These are phyloP conservation scores for Epizoanthus scotinus DNA, from an alignment of 92 coral and sea anemone genomes.

Conservation along the genomic window DNA sequence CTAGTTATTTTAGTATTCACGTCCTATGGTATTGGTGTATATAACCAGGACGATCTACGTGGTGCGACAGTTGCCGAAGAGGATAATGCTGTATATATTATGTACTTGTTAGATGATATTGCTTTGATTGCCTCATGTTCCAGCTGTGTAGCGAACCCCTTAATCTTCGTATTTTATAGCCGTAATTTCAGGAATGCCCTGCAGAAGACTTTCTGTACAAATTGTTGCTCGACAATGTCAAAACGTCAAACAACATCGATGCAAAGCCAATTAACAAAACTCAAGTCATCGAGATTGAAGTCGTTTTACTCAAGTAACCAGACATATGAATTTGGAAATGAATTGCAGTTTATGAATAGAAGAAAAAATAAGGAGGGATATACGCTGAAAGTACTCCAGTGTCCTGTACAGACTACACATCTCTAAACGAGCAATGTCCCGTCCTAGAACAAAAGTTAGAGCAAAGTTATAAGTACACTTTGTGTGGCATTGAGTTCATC, in stretches of 20 bases:
- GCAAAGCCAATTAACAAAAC: not conserved
- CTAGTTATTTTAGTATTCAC: slow-evolving; percentile 20
- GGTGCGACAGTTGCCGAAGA: not conserved
- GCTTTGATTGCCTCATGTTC: slow-evolving; percentile 37
- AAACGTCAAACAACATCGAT: not conserved
- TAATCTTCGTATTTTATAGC: slow-evolving; percentile 50
- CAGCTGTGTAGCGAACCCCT: slow-evolving; percentile 54
- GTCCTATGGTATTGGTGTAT: slow-evolving; percentile 20
- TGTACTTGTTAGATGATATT: not conserved
- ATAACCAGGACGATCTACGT: not conserved
- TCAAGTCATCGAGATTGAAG: not conserved
- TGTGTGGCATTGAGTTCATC: too few relatives aligned
- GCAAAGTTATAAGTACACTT: too few relatives aligned
- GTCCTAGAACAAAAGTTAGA: too few relatives aligned
- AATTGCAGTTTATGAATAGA: not conserved
- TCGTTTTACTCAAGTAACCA: not conserved
- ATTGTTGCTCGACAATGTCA: not conserved
- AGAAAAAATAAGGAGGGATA: not conserved
- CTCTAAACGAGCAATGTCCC: too few relatives aligned
- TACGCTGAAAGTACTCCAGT: not conserved
- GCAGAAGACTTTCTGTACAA: slow-evolving; percentile 26
- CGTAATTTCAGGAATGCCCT: slow-evolving; percentile 45
- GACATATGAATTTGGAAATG: slow-evolving; percentile 5
- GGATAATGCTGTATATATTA: not conserved
- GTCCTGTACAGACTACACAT: too few relatives aligned